Conservation (phyloP, 92 coral and sea anemone genomes). For the Palythoa grandiflora region DNA sequence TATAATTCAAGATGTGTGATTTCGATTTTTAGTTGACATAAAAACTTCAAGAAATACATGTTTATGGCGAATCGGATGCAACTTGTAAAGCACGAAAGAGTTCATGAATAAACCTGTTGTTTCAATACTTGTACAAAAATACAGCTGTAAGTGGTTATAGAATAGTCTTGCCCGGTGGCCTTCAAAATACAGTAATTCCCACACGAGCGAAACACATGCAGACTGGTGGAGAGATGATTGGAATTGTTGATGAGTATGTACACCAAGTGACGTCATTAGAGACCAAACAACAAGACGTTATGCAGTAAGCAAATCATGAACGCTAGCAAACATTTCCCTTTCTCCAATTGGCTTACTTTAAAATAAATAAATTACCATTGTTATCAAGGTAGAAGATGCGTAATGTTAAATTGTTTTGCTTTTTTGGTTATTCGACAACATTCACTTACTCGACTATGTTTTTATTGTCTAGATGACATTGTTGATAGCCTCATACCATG, state of each 20-base stretch:
- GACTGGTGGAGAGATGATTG: too few species aligned
- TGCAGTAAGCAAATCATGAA: neutral
- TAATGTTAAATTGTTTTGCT: neutral
- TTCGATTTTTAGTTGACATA: neutral
- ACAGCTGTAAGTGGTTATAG: constrained; percentile 20
- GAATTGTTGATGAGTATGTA: too few species aligned
- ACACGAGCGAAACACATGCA: neutral
- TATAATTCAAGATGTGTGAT: constrained; percentile 1
- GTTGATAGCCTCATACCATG: neutral
- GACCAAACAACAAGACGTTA: too few species aligned
- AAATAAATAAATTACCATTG: neutral
- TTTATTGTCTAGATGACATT: neutral
- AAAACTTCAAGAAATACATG: neutral
- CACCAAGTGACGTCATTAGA: too few species aligned
- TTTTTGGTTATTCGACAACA: neutral
- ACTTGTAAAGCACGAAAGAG: constrained; percentile 7
- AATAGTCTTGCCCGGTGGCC: constrained; percentile 23
- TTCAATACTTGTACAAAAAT: constrained; percentile 26
- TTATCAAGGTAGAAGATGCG: neutral
- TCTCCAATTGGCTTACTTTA: neutral
- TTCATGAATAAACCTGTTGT: constrained; percentile 8
- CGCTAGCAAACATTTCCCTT: neutral
- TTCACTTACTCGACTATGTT: constrained; percentile 1
- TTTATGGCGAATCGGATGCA: neutral
- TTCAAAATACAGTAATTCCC: constrained; percentile 18